Percentiles rank a stretch among this genome's conserved stretches.
Conservation (phyloP, 2,888 invertebrate species). For the Ochlodes sylvanus region DNA sequence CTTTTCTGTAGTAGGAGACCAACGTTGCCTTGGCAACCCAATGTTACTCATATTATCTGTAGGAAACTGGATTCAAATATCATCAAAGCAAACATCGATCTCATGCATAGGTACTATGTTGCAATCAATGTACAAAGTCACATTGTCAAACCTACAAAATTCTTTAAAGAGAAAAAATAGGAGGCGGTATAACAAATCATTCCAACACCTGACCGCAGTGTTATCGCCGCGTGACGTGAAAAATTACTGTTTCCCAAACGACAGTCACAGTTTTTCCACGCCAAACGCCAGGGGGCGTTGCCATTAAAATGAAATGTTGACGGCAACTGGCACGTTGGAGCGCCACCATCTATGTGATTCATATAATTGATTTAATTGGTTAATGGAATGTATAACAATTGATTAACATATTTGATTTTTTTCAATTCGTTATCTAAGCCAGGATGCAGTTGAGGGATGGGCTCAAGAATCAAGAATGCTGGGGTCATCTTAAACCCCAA, state of each 20-base stretch:
- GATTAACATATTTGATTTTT: slow-evolving; percentile 1
- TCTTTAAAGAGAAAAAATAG: background rate
- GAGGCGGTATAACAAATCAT: slow-evolving; percentile 73
- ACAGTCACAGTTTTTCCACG: slow-evolving; percentile 69
- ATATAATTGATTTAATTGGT: slow-evolving; percentile 44
- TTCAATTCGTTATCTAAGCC: no score
- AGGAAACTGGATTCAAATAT: no score
- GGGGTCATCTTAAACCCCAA: no score
- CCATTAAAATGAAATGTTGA: slow-evolving; percentile 77
- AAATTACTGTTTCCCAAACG: slow-evolving; percentile 75
- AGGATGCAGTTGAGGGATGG: no score
- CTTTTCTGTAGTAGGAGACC: no score
- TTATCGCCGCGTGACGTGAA: slow-evolving; percentile 79
- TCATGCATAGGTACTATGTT: background rate
- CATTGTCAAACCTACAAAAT: background rate
- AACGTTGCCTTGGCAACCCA: no score
- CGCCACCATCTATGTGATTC: slow-evolving; percentile 37
- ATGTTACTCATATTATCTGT: no score
- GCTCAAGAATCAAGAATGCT: no score
- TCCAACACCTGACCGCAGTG: slow-evolving; percentile 77
- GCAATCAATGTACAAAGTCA: background rate
- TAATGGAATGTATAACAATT: slow-evolving; percentile 28
- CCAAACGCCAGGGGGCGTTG: slow-evolving; percentile 60
- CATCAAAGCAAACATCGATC: no score
- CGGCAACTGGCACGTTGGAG: slow-evolving; percentile 61